Conservation (phyloP, 2,888 invertebrate genomes). For the Crossocerus cetratus region DNA sequence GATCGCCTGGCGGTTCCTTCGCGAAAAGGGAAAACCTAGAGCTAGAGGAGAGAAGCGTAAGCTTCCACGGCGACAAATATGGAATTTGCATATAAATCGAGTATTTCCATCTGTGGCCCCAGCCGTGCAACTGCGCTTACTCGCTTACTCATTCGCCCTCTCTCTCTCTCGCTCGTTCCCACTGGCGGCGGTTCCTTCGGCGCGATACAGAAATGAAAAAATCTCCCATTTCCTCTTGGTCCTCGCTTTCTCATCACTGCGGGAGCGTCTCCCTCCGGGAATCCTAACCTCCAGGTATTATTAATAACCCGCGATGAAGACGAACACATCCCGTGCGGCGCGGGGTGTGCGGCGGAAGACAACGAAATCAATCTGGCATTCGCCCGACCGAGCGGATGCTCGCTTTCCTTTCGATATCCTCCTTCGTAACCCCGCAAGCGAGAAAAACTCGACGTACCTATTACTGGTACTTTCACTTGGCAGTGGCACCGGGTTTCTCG, state of each 20-base stretch:
- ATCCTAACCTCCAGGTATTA: constrained; percentile 76
- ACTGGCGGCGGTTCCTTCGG: constrained; percentile 59
- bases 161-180: neutral
- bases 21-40: constrained; percentile 51
- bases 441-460: too few species aligned
- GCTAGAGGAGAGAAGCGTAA: constrained; percentile 47
- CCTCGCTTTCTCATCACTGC: constrained; percentile 27
- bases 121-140: constrained; percentile 50
- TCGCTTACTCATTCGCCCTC: neutral
- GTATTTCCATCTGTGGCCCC: constrained; percentile 81
- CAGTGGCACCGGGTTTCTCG: too few species aligned
- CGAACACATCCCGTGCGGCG: constrained; percentile 67
- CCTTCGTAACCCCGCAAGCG: too few species aligned
- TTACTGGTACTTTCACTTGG: too few species aligned
- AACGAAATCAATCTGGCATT: constrained; percentile 74
- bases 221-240: constrained; percentile 69
- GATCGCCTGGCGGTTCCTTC: constrained; percentile 55
- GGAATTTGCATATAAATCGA: constrained; percentile 84
- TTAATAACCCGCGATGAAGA: constrained; percentile 75
- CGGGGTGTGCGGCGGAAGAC: constrained; percentile 51
- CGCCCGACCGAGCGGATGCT: constrained; percentile 58
- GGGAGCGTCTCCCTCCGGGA: constrained; percentile 58
- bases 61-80: constrained; percentile 80
- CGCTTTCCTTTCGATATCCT: constrained; percentile 28
- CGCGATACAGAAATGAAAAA: constrained; percentile 76